Evolutionary conservation across 2,113 vertebrate genomes (phyloP).

Genomic region (Castor canadensis): DNA sequence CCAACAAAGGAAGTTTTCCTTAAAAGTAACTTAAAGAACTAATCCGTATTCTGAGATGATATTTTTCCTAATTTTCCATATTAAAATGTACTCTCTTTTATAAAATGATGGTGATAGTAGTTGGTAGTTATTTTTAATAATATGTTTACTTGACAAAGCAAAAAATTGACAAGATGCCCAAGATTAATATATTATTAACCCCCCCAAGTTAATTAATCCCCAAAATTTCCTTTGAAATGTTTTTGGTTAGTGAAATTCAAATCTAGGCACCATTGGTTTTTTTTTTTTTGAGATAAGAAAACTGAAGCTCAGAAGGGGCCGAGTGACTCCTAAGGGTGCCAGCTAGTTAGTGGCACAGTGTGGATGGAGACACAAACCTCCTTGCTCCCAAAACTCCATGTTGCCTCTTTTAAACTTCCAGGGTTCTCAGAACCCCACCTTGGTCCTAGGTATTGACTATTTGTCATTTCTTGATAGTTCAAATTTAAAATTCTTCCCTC

Average conservation of each 20-base stretch:
- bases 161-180: background rate
- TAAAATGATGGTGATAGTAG: background rate
- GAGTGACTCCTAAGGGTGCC: background rate
- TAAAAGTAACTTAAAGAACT: background rate
- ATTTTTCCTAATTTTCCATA: background rate
- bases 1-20: background rate
- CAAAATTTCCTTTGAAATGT: slow-evolving; percentile 9
- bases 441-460: background rate
- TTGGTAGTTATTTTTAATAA: background rate
- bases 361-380: background rate
- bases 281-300: slow-evolving; percentile 56
- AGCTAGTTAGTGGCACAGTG: background rate
- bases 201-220: background rate
- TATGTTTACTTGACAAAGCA: background rate
- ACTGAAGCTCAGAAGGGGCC: background rate
- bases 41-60: background rate
- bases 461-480: background rate
- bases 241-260: slow-evolving; percentile 12
- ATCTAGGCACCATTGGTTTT: slow-evolving; percentile 40
- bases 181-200: no score
- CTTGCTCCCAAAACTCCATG: background rate
- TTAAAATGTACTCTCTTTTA: slow-evolving; percentile 17
- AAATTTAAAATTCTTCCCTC: background rate
- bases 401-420: background rate
- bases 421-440: background rate